These are phyloP conservation scores for Oligia strigilis DNA, from an alignment of 2,888 invertebrate genomes.

Conservation along the genomic window DNA sequence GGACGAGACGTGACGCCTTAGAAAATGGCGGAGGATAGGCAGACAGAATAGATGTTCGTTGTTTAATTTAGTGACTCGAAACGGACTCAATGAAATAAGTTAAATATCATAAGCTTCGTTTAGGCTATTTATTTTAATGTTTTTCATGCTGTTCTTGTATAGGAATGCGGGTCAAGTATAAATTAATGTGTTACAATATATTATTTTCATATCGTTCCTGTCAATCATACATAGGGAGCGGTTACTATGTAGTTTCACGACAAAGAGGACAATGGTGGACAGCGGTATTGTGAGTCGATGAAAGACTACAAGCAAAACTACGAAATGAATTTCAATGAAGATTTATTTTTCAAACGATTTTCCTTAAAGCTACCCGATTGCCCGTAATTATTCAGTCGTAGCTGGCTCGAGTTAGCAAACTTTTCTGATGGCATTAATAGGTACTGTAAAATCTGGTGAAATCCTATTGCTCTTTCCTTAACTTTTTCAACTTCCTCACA, in stretches of 20 bases:
- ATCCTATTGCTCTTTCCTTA: conserved; percentile 19
- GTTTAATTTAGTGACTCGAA: background rate
- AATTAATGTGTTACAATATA: background rate
- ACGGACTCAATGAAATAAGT: background rate
- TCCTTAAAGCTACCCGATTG: conserved; percentile 13
- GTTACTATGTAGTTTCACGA: background rate
- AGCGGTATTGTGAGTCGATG: background rate
- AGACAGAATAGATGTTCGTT: background rate
- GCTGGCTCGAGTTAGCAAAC: conserved; percentile 21
- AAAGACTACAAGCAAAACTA: conserved; percentile 5
- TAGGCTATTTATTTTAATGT: background rate
- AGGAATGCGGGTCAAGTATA: background rate
- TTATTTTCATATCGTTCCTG: background rate
- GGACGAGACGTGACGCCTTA: conserved; percentile 1
- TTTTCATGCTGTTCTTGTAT: background rate
- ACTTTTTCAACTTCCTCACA: background rate
- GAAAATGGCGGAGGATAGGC: conserved; percentile 3
- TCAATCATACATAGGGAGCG: background rate
- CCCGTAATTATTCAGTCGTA: conserved; percentile 21
- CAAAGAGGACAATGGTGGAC: background rate
- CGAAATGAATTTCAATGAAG: conserved; percentile 2
- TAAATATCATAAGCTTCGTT: background rate
- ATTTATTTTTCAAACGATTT: conserved; percentile 1
- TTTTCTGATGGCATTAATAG: conserved; percentile 8
- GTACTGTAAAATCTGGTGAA: no score